Percentiles rank a stretch among this genome's conserved stretches.
Evolutionary conservation across 2,888 invertebrate species (phyloP).

Genomic region (Chrysopilus asiliformis): DNA sequence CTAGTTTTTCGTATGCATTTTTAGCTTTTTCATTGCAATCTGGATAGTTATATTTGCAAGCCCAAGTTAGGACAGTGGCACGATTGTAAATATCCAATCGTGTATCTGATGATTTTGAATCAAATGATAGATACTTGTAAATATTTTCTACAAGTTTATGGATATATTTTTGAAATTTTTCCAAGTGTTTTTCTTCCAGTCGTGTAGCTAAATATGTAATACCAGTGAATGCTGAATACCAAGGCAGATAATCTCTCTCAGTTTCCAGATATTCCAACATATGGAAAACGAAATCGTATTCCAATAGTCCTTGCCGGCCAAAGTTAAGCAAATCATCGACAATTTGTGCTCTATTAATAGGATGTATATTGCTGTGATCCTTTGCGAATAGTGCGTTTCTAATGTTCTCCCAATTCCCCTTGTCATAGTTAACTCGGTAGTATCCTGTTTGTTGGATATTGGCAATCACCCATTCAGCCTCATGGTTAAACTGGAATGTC

Average conservation of each 20-base stretch:
- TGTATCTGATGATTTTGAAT: slow-evolving; percentile 31
- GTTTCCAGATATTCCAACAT: slow-evolving; percentile 53
- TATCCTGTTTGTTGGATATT: slow-evolving; percentile 49
- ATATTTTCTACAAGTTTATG: slow-evolving; percentile 36
- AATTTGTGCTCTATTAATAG: slow-evolving; percentile 60
- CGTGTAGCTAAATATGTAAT: slow-evolving; percentile 31
- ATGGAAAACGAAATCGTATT: slow-evolving; percentile 48
- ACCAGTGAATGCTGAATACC: slow-evolving; percentile 50
- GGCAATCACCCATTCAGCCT: slow-evolving; percentile 42
- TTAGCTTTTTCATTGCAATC: slow-evolving; percentile 41
- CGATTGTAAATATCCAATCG: slow-evolving; percentile 47
- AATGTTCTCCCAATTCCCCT: slow-evolving; percentile 42
- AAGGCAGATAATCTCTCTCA: slow-evolving; percentile 63
- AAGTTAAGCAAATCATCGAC: slow-evolving; percentile 68
- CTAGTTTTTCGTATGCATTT: background rate
- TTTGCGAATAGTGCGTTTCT: slow-evolving; percentile 34
- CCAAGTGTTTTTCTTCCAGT: slow-evolving; percentile 20
- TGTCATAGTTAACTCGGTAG: slow-evolving; percentile 54
- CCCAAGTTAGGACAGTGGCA: slow-evolving; percentile 44
- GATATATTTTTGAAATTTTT: slow-evolving; percentile 33
- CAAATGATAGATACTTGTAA: slow-evolving; percentile 40
- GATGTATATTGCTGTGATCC: slow-evolving; percentile 39
- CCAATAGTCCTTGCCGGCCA: slow-evolving; percentile 50
- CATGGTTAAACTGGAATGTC: no score
- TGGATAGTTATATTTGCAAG: slow-evolving; percentile 47